Conservation (phyloP, 2,113 vertebrate species). For the Elephas maximus region DNA sequence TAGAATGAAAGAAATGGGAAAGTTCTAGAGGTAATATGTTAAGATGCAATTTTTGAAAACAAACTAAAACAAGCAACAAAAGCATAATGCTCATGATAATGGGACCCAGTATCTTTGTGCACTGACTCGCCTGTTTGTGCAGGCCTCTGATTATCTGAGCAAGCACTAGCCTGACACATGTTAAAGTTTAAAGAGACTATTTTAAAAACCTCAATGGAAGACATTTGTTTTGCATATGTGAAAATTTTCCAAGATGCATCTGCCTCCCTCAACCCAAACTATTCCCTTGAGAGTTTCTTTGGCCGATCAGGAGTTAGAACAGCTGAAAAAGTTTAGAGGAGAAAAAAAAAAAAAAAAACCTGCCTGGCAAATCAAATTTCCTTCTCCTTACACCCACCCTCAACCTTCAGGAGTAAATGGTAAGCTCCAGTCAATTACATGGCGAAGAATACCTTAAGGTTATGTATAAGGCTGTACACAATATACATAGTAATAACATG, state of each 20-base stretch:
- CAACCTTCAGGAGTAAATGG: neutral
- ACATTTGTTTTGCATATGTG: slow-evolving; percentile 63
- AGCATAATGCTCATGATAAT: neutral
- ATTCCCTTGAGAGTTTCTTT: slow-evolving; percentile 21
- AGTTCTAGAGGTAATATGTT: neutral
- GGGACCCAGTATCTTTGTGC: neutral
- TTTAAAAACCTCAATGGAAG: slow-evolving; percentile 66
- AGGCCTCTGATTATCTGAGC: slow-evolving; percentile 45
- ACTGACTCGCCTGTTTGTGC: neutral
- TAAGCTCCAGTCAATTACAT: neutral
- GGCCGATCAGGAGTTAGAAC: slow-evolving; percentile 11
- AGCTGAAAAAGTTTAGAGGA: slow-evolving; percentile 13
- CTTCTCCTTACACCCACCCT: neutral
- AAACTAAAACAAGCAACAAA: slow-evolving; percentile 13
- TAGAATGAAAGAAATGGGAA: slow-evolving; percentile 23
- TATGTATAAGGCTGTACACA: neutral
- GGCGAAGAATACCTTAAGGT: neutral
- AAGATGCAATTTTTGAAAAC: slow-evolving; percentile 29
- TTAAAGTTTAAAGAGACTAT: slow-evolving; percentile 53
- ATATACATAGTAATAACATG: neutral
- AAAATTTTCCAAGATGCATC: neutral
- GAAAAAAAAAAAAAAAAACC: neutral
- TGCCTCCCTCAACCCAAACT: neutral
- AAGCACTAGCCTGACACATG: slow-evolving; percentile 6
- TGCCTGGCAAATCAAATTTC: neutral